Evolutionary conservation across 2,113 vertebrate genomes (phyloP).

Genomic region (Saccopteryx bilineata): DNA sequence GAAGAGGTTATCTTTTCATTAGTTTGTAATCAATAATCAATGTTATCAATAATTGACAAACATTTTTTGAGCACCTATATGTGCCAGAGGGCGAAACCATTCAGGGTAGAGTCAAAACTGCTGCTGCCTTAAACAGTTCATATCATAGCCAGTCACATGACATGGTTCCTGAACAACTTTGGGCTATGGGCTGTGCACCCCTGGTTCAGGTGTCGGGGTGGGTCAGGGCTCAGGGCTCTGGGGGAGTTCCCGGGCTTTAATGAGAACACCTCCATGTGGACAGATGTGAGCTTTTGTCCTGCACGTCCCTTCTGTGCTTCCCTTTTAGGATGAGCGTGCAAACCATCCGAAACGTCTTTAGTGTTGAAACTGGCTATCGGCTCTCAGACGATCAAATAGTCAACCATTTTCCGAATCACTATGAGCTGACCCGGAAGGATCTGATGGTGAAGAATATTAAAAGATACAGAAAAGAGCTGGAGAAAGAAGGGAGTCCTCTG

Average conservation of each 20-base stretch:
- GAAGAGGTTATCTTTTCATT: background rate
- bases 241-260: fast-evolving
- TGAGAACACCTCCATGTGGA: fast-evolving
- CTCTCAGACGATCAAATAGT: constrained; percentile 98
- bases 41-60: background rate
- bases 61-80: background rate
- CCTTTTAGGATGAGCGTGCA: constrained; percentile 97
- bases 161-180: fast-evolving
- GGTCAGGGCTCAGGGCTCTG: background rate
- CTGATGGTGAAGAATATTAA: constrained; percentile 99
- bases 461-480: constrained; percentile 96
- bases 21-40: background rate
- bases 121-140: background rate
- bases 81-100: background rate
- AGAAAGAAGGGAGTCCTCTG: constrained; percentile 95
- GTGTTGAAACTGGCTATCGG: constrained; percentile 97
- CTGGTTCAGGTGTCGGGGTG: fast-evolving
- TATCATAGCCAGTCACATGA: fast-evolving
- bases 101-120: background rate
- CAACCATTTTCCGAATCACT: constrained; percentile 99
- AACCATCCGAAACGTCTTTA: constrained; percentile 97
- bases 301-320: fast-evolving
- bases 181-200: fast-evolving
- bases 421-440: constrained; percentile 98
- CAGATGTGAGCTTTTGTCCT: fast-evolving